phyloP scores from a whole-genome alignment of 1,140 invertebrate species.

The Anastrepha obliqua region DNA sequence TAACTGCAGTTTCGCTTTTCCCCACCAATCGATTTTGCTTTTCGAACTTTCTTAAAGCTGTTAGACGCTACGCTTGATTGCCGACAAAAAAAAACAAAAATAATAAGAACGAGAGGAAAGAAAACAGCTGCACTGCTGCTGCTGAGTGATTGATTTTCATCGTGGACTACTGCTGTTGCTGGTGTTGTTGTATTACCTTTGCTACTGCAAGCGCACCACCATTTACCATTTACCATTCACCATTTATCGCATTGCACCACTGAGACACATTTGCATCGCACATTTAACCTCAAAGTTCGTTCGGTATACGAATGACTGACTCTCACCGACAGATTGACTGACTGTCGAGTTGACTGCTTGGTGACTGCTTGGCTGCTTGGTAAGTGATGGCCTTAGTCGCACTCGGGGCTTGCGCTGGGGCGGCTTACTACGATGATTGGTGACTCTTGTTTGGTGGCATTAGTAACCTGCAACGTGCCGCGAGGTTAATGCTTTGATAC shows the following conservation, averaged over 20 bases:
- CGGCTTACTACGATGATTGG: not conserved
- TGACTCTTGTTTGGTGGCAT: not conserved
- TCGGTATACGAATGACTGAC: conserved; percentile 12
- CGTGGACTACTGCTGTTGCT: not conserved
- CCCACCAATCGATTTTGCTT: not conserved
- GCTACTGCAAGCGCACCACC: not conserved
- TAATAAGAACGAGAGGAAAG: not conserved
- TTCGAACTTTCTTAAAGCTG: not conserved
- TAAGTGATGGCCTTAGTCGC: conserved; percentile 2
- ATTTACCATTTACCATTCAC: not conserved
- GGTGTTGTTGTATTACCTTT: not conserved
- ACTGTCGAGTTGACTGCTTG: not conserved
- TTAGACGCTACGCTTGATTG: not conserved
- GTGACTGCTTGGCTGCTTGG: not conserved
- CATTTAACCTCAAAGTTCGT: conserved; percentile 49
- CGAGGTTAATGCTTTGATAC: conserved; percentile 47
- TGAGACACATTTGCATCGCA: conserved; percentile 44
- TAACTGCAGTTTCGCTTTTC: conserved; percentile 17
- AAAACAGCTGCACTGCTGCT: not conserved
- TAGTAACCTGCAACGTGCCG: conserved; percentile 46
- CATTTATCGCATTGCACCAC: conserved; percentile 33
- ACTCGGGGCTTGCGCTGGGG: not conserved
- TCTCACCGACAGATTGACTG: not conserved
- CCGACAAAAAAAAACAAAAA: not conserved
- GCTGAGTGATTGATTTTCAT: conserved; percentile 47